Conservation (phyloP, 30 jellyfish, hydroid and myxozoan species). For the Pelagia noctiluca region DNA sequence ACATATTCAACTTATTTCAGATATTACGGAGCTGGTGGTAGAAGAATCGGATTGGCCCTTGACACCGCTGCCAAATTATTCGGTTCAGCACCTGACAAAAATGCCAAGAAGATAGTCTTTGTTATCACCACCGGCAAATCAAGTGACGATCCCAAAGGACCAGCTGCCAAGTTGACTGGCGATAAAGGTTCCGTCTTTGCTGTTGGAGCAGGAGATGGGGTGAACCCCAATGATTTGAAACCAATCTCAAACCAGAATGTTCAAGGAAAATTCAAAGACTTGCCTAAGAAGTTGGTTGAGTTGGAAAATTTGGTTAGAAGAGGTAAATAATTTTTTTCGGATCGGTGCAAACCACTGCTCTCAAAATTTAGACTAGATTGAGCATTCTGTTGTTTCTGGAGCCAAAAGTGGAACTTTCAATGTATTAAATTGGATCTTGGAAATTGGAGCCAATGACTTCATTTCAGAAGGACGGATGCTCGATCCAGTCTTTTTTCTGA, state of each 20-base stretch:
- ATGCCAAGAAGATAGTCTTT: conserved; percentile 83
- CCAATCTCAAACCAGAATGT: conserved; percentile 75
- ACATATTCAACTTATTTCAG: neutral
- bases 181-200: conserved; percentile 89
- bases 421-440: no score
- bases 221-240: conserved; percentile 72
- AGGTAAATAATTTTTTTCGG: conserved; percentile 23
- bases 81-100: conserved; percentile 59
- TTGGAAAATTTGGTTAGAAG: conserved; percentile 54
- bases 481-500: no score
- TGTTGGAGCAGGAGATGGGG: conserved; percentile 86
- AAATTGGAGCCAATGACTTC: no score
- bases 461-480: no score
- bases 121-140: conserved; percentile 86
- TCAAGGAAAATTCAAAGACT: conserved; percentile 77
- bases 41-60: conserved; percentile 88
- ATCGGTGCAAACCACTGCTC: no score
- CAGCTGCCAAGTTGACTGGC: conserved; percentile 88
- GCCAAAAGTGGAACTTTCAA: no score
- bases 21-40: conserved; percentile 84
- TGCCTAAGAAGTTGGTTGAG: conserved; percentile 71
- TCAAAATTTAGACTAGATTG: no score
- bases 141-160: conserved; percentile 86
- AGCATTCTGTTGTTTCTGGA: no score
- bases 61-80: conserved; percentile 68